Base-by-base conservation (phyloP, 2,797 vertebrate species). In the Gallinago nigripennis region DNA sequence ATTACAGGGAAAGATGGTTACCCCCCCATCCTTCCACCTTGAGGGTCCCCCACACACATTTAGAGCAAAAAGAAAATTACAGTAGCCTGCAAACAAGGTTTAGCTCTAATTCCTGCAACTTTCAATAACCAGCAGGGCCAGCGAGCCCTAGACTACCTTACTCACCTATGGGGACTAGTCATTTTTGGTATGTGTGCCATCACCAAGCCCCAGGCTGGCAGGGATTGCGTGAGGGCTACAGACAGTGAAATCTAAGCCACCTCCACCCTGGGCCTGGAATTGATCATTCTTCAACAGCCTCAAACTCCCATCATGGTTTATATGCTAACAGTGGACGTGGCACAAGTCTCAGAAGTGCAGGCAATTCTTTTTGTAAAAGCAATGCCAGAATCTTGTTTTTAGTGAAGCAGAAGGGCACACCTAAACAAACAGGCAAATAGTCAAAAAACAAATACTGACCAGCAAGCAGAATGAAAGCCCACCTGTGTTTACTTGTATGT, bases 391-490 rank as follows among this genome's bases (percentile, higher is more conserved):
- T 20, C 48, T 87, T 68, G 12, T 54, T 84, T 65, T 61, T n/a
- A 89, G 41, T 50, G 51, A 80, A 77, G 84, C 56, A 87, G 91
- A 91, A 68, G 0, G 1, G 31, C 45, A 60, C 31, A 64, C 80
- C 78, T 72, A 88, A 90, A 61, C 35, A 57, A 92, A 66, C 46
- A 35, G 12, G 31, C 33, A 76, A 63, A 60, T 12, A 68, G 48
- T 60, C 68, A 60, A 78, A 91, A 94, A 68, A 3, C 48, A 82
- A 92, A 87, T 27, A 45, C 7, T 31, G 68, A 54, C 12, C 35
- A 88, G 65, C 45, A 71, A 81, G 88, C 48, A 63, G 50, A 81
- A 48, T 41, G 60, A 86, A 79, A 75, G 30, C 17, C 39, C 69
- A 21, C 18, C 66, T 69, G 8, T 25, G 30, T 64, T 71, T 57